These are phyloP conservation scores for Plebejus melissa DNA, from an alignment of 2,888 invertebrate species.

Conservation along the genomic window DNA sequence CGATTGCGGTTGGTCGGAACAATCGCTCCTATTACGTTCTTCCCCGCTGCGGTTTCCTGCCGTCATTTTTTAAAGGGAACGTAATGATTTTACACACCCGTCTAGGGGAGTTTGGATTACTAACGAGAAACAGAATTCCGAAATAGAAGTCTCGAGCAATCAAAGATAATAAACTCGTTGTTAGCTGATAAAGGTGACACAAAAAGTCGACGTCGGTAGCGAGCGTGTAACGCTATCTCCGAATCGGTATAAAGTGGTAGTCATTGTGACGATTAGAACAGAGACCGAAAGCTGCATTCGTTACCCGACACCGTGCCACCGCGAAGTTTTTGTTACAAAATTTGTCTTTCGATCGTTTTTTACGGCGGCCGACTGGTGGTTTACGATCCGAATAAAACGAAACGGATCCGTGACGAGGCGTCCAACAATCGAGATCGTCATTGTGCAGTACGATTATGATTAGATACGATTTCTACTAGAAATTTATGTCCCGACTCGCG, in stretches of 20 bases:
- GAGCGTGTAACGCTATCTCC: slow-evolving; percentile 75
- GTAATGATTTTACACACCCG: slow-evolving; percentile 34
- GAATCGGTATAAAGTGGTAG: slow-evolving; percentile 77
- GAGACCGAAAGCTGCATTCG: slow-evolving; percentile 71
- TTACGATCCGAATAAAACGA: slow-evolving; percentile 21
- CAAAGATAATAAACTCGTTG: slow-evolving; percentile 70
- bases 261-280: slow-evolving; percentile 74
- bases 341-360: slow-evolving; percentile 9
- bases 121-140: slow-evolving; percentile 51
- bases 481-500: slow-evolving; percentile 46
- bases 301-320: slow-evolving; percentile 54
- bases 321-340: slow-evolving; percentile 32
- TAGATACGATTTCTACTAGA: slow-evolving; percentile 51
- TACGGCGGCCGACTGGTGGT: background rate
- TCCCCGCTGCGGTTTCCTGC: slow-evolving; percentile 65
- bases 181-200: slow-evolving; percentile 65
- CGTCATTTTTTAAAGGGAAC: slow-evolving; percentile 47
- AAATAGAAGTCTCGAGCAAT: slow-evolving; percentile 53
- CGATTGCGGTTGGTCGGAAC: slow-evolving; percentile 69
- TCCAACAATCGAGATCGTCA: background rate
- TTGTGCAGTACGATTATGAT: slow-evolving; percentile 63
- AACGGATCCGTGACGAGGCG: slow-evolving; percentile 8
- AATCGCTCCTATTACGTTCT: slow-evolving; percentile 63
- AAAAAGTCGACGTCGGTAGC: slow-evolving; percentile 75
- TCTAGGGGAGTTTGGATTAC: slow-evolving; percentile 35